phyloP scores from a whole-genome alignment of 2,888 invertebrate genomes.

The Rotaria macrura region DNA sequence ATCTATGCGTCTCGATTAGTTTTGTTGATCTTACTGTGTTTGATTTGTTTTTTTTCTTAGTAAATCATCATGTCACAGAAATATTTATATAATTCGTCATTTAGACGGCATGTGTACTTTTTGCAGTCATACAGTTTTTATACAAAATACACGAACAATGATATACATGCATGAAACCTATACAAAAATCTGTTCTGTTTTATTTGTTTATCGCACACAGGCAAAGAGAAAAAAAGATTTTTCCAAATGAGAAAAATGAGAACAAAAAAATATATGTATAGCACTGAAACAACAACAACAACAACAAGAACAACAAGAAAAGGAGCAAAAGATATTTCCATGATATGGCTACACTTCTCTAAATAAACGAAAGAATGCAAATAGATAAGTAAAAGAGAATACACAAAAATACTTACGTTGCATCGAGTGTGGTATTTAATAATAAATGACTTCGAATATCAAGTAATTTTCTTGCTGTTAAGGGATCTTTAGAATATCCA shows the following conservation, averaged over 20 bases:
- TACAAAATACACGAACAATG: too few species aligned
- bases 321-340: neutral
- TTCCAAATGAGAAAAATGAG: neutral
- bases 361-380: neutral
- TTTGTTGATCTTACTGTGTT: too few species aligned
- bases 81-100: too few species aligned
- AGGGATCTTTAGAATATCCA: neutral
- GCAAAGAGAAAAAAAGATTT: neutral
- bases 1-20: too few species aligned
- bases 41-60: too few species aligned
- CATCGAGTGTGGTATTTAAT: slow-evolving; percentile 1
- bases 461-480: neutral
- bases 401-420: neutral
- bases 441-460: neutral
- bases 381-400: neutral
- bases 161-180: neutral
- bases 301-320: too few species aligned
- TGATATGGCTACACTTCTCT: neutral
- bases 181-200: slow-evolving; percentile 15
- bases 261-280: neutral
- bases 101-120: too few species aligned
- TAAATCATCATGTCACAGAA: too few species aligned
- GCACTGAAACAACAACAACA: neutral
- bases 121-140: too few species aligned
- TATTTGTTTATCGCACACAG: neutral